Conservation (phyloP, 1,140 invertebrate species). For the silkworm (Bombyx mori) region DNA sequence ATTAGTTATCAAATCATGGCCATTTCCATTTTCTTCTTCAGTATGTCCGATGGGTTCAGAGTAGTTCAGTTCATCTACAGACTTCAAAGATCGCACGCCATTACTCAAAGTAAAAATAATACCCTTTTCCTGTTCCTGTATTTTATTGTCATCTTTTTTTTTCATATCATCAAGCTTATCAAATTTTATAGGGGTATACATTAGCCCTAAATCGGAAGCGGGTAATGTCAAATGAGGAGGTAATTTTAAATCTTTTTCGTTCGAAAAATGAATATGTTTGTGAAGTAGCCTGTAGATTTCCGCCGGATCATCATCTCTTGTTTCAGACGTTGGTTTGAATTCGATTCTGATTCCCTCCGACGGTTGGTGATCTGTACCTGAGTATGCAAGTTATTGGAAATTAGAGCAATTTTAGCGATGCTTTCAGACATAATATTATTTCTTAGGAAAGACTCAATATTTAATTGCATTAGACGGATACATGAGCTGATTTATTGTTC, state of each 20-base stretch:
- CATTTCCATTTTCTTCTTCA: too few species aligned
- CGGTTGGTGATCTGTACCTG: constrained; percentile 3
- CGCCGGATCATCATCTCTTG: constrained; percentile 8
- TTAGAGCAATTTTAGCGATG: background rate
- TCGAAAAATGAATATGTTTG: constrained; percentile 17
- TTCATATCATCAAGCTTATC: background rate
- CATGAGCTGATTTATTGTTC: too few species aligned
- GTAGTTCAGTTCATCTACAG: constrained; percentile 1
- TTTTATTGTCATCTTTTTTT: background rate
- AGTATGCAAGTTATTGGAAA: background rate
- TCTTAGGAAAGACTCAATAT: too few species aligned
- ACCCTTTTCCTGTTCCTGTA: background rate
- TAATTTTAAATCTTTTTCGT: background rate
- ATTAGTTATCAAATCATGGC: too few species aligned
- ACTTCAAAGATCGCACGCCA: constrained; percentile 9
- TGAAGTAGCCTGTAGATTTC: constrained; percentile 9
- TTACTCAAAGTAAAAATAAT: background rate
- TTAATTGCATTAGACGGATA: too few species aligned
- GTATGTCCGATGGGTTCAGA: background rate
- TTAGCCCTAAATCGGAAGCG: background rate
- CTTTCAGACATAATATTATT: too few species aligned
- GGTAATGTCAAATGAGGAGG: background rate
- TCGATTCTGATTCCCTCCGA: constrained; percentile 22
- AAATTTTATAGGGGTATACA: background rate
- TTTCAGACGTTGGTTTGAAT: constrained; percentile 3